phyloP scores from a whole-genome alignment of 2,797 vertebrate species.

The Monodelphis domestica region DNA sequence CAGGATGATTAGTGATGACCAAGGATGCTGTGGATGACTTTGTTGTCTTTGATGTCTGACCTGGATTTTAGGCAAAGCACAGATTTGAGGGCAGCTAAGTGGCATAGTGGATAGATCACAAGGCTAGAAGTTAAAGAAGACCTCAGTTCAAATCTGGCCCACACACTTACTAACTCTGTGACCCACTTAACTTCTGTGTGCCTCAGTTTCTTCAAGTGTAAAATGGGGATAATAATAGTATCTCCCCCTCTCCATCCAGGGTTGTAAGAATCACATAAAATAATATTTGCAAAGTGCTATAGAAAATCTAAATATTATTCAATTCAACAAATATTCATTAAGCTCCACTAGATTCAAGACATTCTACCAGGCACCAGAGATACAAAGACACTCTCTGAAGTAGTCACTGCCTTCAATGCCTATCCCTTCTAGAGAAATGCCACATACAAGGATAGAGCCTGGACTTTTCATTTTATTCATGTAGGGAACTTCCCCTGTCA shows the following conservation, averaged over 20 bases:
- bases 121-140: background rate
- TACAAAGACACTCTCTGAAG: background rate
- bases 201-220: background rate
- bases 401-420: background rate
- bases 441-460: background rate
- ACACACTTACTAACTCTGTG: background rate
- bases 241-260: background rate
- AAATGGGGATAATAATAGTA: background rate
- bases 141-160: background rate
- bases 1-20: no score
- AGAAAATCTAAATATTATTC: background rate
- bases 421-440: background rate
- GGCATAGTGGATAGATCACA: background rate
- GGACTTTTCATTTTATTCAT: background rate
- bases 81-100: background rate
- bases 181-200: background rate
- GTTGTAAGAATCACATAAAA: background rate
- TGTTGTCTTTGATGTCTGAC: no score
- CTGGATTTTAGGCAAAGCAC: background rate
- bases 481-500: background rate
- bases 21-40: no score
- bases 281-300: background rate
- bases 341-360: background rate
- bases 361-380: background rate
- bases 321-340: background rate